These are phyloP conservation scores for Verasper variegatus DNA, from an alignment of 2,113 vertebrate species.

Conservation along the genomic window DNA sequence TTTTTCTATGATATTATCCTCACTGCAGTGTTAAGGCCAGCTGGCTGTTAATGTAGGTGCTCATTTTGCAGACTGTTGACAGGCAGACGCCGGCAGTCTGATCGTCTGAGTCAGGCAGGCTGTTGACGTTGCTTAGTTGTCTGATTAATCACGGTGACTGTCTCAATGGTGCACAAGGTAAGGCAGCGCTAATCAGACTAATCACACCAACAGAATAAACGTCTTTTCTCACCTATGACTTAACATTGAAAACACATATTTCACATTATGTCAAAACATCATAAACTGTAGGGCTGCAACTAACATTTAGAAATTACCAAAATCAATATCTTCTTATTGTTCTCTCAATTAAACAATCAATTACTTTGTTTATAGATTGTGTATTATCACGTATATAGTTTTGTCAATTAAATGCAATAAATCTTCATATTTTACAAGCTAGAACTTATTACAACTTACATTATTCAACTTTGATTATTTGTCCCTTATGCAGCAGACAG, in stretches of 20 bases:
- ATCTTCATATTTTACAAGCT: background rate
- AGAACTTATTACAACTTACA: background rate
- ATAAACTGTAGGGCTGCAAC: too few relatives aligned
- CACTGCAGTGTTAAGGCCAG: background rate
- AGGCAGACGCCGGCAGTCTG: background rate
- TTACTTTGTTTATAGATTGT: too few relatives aligned
- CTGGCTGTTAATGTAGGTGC: background rate
- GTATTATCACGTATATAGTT: too few relatives aligned
- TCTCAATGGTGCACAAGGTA: background rate
- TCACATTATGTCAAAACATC: too few relatives aligned
- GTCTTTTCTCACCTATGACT: background rate
- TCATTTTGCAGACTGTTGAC: background rate
- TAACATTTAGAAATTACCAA: too few relatives aligned
- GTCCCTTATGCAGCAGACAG: background rate
- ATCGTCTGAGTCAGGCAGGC: background rate
- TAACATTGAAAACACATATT: too few relatives aligned
- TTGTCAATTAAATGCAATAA: background rate
- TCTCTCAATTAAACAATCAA: too few relatives aligned
- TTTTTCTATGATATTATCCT: background rate
- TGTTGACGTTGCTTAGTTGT: background rate
- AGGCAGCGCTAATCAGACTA: background rate
- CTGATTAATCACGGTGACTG: slow-evolving; percentile 1
- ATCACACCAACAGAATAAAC: background rate
- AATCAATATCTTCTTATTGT: too few relatives aligned
- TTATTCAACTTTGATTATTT: background rate